Percentiles rank a stretch among this genome's conserved stretches.
Conservation (phyloP, 2,113 vertebrate genomes). For the Montifringilla adamsi region DNA sequence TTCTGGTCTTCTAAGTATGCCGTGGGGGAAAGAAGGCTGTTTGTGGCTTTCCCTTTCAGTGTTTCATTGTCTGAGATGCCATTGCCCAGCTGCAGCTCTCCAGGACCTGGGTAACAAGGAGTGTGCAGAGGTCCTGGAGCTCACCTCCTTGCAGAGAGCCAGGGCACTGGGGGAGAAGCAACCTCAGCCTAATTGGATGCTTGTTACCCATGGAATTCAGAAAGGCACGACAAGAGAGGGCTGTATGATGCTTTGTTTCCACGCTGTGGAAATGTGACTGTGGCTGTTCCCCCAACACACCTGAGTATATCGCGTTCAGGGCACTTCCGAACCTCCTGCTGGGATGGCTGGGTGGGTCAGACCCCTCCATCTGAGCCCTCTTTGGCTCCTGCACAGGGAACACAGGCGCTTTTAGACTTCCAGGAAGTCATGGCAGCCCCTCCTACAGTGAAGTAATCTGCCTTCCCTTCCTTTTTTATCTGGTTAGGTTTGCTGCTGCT, state of each 20-base stretch:
- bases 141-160: background rate
- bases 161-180: background rate
- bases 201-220: background rate
- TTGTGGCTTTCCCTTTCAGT: background rate
- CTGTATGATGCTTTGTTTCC: background rate
- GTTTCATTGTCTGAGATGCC: background rate
- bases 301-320: background rate
- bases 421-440: background rate
- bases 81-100: background rate
- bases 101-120: background rate
- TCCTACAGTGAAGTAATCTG: background rate
- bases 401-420: background rate
- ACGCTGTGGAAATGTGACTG: background rate
- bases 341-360: background rate
- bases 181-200: rapidly evolving
- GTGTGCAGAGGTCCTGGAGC: background rate
- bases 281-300: background rate
- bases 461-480: background rate
- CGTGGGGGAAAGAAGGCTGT: background rate
- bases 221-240: background rate
- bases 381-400: background rate
- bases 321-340: background rate
- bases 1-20: background rate
- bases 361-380: background rate
- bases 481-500: background rate